Base-by-base conservation (phyloP, 2,113 vertebrate species). In the Clinocottus analis region DNA sequence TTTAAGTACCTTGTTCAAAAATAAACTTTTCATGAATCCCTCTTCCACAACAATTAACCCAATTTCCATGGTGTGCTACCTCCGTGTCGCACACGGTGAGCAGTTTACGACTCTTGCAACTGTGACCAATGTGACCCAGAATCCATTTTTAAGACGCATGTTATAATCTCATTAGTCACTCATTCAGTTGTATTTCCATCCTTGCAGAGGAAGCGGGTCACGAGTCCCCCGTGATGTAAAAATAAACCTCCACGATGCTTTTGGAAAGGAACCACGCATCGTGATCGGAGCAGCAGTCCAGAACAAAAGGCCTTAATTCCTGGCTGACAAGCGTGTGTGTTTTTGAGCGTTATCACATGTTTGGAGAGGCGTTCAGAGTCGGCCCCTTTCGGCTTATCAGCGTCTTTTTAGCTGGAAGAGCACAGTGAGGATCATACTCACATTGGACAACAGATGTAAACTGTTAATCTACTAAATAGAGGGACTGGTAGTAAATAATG, bases 41-140 rank as follows among this genome's bases (percentile, higher is more conserved):
- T 58, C 23, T 65, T 39, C 23, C 37, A 25, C 17, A 58, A 49
- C 19, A 19, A 71, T 60, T 1, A 33, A 43, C 37, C n/a, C 13
- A 17, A 7, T 43, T 61, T 53, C 13, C 13, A 8, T 60, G 25
- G 35, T 10, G 33, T 58, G 59, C 27, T 39, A 33, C 14, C 39
- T 17, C 13, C 23, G 9, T 55, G 10, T 6, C 41, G 23, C 55
- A 11, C 11, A 49, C 0, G 43, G 21, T 33, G 27, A 61, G 31
- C 72, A 51, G 71, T 66, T 77, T 70, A 29, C 74, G 64, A 43
- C 78, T 65, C 76, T 65, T 69, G 72, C 64, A 47, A 25, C 77
- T 80, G 77, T 82, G 67, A 84, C 82, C 60, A 80, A 80, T 82
- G 77, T 87, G 84, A 88, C 75, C 87, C 73, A 82, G 75, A 84